These are phyloP conservation scores for Anguilla rostrata DNA, from an alignment of 2,113 vertebrate genomes.

Conservation along the genomic window DNA sequence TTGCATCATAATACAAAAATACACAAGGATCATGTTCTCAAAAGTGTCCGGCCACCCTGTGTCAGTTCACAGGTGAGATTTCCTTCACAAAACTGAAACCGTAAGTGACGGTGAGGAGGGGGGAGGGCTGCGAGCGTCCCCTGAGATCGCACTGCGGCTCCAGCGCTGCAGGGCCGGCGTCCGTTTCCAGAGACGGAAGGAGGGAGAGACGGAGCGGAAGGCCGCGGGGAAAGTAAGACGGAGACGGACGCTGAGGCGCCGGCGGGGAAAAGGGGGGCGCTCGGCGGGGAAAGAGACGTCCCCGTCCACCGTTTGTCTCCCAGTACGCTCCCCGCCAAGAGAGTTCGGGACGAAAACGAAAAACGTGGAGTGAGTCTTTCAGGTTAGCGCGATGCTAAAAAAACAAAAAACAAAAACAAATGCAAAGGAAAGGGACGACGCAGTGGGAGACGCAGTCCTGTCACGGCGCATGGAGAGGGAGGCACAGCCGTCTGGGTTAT, in stretches of 20 bases:
- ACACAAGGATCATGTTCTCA: slow-evolving; percentile 68
- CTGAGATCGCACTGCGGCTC: slow-evolving; percentile 35
- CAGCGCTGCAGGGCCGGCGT: not conserved
- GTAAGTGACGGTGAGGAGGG: slow-evolving; percentile 61
- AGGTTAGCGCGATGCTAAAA: slow-evolving; percentile 6
- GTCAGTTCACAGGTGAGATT: slow-evolving; percentile 49
- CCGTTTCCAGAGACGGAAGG: slow-evolving; percentile 6
- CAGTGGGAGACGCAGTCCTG: slow-evolving; percentile 3
- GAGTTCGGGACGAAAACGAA: slow-evolving; percentile 17
- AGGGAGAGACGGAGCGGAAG: not conserved
- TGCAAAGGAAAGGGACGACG: not conserved
- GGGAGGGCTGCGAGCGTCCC: slow-evolving; percentile 37
- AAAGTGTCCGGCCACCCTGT: slow-evolving; percentile 72
- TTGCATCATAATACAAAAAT: slow-evolving; percentile 81
- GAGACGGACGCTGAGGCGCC: slow-evolving; percentile 31
- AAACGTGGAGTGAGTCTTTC: slow-evolving; percentile 10
- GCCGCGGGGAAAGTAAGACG: not conserved
- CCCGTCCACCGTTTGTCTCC: slow-evolving; percentile 7
- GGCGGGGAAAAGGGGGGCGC: not conserved
- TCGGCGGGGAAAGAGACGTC: not conserved
- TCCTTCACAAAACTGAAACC: slow-evolving; percentile 40
- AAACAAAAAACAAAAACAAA: not conserved
- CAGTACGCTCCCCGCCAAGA: not conserved
- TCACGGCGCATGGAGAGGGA: slow-evolving; percentile 32
- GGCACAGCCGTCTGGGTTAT: slow-evolving; percentile 15